Base-by-base conservation (phyloP, 2,888 invertebrate species). In the Urechis unicinctus region DNA sequence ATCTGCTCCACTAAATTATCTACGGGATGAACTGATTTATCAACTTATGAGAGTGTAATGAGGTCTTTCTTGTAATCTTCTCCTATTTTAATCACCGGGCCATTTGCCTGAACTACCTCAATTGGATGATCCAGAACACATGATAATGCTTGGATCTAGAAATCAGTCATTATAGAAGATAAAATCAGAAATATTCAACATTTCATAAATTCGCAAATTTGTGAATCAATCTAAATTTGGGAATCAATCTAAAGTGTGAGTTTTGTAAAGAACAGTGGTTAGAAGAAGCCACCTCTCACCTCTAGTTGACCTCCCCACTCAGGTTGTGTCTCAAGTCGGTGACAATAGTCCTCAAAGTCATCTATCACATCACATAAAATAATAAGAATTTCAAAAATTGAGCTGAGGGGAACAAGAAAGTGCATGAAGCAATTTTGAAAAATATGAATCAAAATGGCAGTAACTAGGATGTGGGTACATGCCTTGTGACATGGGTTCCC, bases 251-350 rank as follows among this genome's bases (percentile, higher is more conserved):
- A 45, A 45, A 45, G 17, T 45, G 22, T 21, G 6, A 45, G 6
- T 13, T 13, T 6, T n/a, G 6, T 45, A 45, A 21, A 21, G 6
- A 36, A 36, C 9, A 36, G 36, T 36, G 9, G 9, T 13, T 36
- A 17, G 9, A 13, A 13, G 49, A 29, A 25, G 4, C 44, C 13
- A 9, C 24, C 41, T 61, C 65, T 68, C 70, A 85, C 83, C 80
- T 97, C 97, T 55, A 95, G 80, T 68, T 95, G 94, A 21, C 96
- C 95, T 65, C 97, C 97, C 97, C 97, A 97, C 21, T 87, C 85
- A 67, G 88, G 85, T 1, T 91, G 91, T 57, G 81, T 82, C 5
- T 83, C 86, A 54, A 95, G 85, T 69, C 88, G 86, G 62, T 85
- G 79, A 81, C 95, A 95, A 80, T 96, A 97, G 56, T 85, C 83